These are phyloP conservation scores for Calliphora vomitoria DNA, from an alignment of 2,888 invertebrate genomes.

Conservation along the genomic window DNA sequence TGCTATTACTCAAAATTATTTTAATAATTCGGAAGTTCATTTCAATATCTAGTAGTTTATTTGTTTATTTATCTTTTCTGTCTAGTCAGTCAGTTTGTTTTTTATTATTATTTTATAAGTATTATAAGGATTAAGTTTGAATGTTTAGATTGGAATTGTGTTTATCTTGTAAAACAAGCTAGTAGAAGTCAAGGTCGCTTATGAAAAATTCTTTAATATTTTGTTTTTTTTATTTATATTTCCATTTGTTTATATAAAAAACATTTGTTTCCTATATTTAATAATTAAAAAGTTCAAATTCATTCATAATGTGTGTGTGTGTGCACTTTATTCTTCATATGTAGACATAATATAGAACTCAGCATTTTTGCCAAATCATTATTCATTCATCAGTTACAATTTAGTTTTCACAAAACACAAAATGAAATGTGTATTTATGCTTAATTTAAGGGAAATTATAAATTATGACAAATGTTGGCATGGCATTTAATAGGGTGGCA, in stretches of 20 bases:
- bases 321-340: neutral
- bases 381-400: conserved; percentile 50
- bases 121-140: neutral
- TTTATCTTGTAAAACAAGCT: neutral
- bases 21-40: neutral
- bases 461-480: conserved; percentile 26
- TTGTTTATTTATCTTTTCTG: too few species aligned
- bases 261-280: conserved; percentile 20
- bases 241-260: conserved; percentile 5
- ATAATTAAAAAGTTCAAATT: conserved; percentile 16
- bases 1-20: too few species aligned
- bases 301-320: conserved; percentile 7
- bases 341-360: conserved; percentile 3
- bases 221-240: neutral
- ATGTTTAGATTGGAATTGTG: neutral
- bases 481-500: neutral
- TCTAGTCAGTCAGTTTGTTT: too few species aligned
- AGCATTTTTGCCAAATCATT: conserved; percentile 41
- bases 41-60: neutral
- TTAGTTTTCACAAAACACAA: neutral
- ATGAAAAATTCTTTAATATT: neutral
- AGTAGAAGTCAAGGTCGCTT: conserved; percentile 26
- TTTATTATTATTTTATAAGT: neutral
- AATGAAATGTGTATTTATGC: neutral
- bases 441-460: conserved; percentile 12